Evolutionary conservation across 2,888 invertebrate genomes (phyloP).

Genomic region (Drosophila colorata): DNA sequence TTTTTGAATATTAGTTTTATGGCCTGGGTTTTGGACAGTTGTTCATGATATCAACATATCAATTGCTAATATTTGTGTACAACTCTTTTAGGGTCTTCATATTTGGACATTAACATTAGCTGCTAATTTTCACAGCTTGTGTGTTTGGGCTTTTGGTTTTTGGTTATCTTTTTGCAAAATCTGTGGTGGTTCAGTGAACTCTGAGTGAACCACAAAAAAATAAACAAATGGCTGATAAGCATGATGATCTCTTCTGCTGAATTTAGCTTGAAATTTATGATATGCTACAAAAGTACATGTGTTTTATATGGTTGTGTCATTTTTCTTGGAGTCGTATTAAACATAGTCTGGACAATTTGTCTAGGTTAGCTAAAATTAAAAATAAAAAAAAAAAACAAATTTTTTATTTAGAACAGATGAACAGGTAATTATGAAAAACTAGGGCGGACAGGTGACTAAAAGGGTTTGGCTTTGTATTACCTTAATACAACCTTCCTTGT

Average conservation of each 20-base stretch:
- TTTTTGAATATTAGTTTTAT: conserved; percentile 19
- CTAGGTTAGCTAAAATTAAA: not conserved
- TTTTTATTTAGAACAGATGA: not conserved
- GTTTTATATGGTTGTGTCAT: not conserved
- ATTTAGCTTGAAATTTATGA: conserved; percentile 1
- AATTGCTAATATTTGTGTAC: conserved; percentile 42
- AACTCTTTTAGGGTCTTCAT: conserved; percentile 13
- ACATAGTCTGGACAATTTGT: too few species aligned
- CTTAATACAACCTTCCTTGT: too few species aligned
- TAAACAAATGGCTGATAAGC: not conserved
- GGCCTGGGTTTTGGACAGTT: conserved; percentile 19
- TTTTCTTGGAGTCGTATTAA: not conserved
- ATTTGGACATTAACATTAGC: conserved; percentile 34
- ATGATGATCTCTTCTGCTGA: conserved; percentile 10
- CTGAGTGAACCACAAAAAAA: not conserved
- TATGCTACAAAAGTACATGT: not conserved
- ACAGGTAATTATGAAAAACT: not conserved
- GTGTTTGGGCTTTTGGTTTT: conserved; percentile 19
- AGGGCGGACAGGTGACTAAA: not conserved
- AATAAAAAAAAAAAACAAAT: not conserved
- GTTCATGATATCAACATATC: conserved; percentile 43
- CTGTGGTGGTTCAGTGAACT: conserved; percentile 45
- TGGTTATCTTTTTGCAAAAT: conserved; percentile 22
- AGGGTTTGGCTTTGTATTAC: not conserved
- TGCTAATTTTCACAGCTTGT: conserved; percentile 64